A percentile compares a stretch with the other conserved stretches of the same genome.
Conservation (phyloP, 2,113 vertebrate genomes). For the Gambusia affinis region DNA sequence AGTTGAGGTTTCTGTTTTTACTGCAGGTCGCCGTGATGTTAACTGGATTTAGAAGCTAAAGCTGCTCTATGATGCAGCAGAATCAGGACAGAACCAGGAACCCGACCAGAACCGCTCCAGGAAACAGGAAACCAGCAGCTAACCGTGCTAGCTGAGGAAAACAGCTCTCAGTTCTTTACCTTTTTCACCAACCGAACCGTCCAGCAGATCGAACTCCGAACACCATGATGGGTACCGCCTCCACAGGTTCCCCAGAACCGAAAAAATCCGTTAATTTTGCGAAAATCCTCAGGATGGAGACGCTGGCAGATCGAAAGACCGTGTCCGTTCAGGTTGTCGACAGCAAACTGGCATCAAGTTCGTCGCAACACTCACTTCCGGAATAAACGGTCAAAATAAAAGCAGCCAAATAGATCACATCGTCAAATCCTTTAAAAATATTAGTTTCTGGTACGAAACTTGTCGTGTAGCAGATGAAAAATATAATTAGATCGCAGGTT, state of each 20-base stretch:
- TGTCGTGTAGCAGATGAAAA: background rate
- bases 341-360: slow-evolving; percentile 1
- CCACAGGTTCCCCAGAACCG: accelerated
- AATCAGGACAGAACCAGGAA: background rate
- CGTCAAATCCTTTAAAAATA: background rate
- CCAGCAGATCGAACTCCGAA: background rate
- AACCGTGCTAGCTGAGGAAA: slow-evolving; percentile 25
- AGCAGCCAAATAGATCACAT: accelerated
- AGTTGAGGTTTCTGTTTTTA: background rate
- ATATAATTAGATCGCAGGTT: background rate
- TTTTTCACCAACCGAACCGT: slow-evolving; percentile 20
- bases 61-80: background rate
- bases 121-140: slow-evolving; percentile 64
- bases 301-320: slow-evolving; percentile 13
- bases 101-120: slow-evolving; percentile 23
- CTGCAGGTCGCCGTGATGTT: background rate
- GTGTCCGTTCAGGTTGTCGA: background rate
- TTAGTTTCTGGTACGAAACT: background rate
- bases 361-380: slow-evolving; percentile 24
- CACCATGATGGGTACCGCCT: background rate
- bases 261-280: background rate
- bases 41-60: background rate
- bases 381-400: slow-evolving; percentile 29
- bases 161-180: slow-evolving; percentile 38
- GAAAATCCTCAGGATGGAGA: slow-evolving; percentile 7